Percentiles rank a stretch among this genome's conserved stretches.
Conservation (phyloP, 30 jellyfish, hydroid and myxozoan species). For the Cassiopea xamachana region DNA sequence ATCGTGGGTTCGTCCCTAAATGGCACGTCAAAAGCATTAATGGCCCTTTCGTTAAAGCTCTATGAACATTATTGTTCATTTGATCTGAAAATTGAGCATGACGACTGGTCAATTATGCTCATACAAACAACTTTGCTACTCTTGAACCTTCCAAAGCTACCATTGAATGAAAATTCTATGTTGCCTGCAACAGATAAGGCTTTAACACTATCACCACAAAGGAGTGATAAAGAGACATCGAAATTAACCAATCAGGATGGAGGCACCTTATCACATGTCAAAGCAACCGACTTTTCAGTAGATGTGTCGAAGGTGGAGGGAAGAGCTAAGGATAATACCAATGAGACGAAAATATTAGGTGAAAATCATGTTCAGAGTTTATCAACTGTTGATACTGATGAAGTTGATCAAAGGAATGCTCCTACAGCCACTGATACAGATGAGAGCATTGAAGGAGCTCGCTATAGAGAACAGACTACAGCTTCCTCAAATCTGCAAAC, state of each 20-base stretch:
- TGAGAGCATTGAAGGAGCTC: conserved; percentile 4
- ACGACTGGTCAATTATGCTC: conserved; percentile 17
- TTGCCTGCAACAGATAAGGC: not conserved
- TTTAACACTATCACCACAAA: not conserved
- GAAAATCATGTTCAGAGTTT: not conserved
- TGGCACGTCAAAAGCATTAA: not conserved
- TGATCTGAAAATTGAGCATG: conserved; percentile 41
- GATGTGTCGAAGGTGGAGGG: not conserved
- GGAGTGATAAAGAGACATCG: not conserved
- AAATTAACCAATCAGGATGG: not conserved
- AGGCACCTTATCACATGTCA: no score
- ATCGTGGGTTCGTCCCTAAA: not conserved
- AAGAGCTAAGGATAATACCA: not conserved
- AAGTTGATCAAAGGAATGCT: conserved; percentile 3
- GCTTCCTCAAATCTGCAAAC: not conserved
- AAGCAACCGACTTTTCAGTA: no score
- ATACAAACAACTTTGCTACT: conserved; percentile 32
- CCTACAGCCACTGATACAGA: conserved; percentile 20
- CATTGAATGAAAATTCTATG: conserved; percentile 6
- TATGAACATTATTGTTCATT: conserved; percentile 56
- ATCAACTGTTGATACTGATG: conserved; percentile 46
- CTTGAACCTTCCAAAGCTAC: conserved; percentile 38
- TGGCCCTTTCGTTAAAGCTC: conserved; percentile 32
- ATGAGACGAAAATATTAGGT: not conserved
- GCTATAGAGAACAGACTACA: not conserved